These are phyloP conservation scores for Athene cunicularia DNA, from an alignment of 2,113 vertebrate genomes.

Conservation along the genomic window DNA sequence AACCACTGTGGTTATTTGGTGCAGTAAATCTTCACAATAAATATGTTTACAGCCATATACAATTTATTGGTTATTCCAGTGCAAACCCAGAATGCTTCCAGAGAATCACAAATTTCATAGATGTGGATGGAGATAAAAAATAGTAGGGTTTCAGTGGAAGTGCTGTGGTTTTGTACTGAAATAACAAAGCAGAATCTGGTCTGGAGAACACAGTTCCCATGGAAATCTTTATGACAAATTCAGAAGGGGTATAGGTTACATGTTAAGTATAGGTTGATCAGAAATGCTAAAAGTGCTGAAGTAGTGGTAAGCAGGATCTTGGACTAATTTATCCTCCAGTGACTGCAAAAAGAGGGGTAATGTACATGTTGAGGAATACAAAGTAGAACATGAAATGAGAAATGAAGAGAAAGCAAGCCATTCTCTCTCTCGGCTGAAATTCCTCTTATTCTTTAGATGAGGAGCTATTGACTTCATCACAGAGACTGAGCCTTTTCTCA, in stretches of 20 bases:
- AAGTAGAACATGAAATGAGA: background rate
- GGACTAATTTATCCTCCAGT: slow-evolving; percentile 28
- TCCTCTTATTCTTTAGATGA: background rate
- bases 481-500: background rate
- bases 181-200: background rate
- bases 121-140: background rate
- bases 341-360: background rate
- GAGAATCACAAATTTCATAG: background rate
- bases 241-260: slow-evolving; percentile 20
- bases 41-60: background rate
- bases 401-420: background rate
- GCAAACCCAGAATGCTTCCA: background rate
- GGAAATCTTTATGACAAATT: slow-evolving; percentile 25
- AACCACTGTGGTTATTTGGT: background rate
- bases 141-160: background rate
- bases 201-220: background rate
- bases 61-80: background rate
- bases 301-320: background rate
- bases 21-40: background rate
- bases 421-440: background rate
- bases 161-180: background rate
- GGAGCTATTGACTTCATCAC: background rate
- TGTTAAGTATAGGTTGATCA: background rate
- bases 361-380: background rate
- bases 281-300: slow-evolving; percentile 14